Evolutionary conservation across 2,888 invertebrate genomes (phyloP), one percentile per base, ranked within the genome.

Genomic region (Macropis europaea): DNA sequence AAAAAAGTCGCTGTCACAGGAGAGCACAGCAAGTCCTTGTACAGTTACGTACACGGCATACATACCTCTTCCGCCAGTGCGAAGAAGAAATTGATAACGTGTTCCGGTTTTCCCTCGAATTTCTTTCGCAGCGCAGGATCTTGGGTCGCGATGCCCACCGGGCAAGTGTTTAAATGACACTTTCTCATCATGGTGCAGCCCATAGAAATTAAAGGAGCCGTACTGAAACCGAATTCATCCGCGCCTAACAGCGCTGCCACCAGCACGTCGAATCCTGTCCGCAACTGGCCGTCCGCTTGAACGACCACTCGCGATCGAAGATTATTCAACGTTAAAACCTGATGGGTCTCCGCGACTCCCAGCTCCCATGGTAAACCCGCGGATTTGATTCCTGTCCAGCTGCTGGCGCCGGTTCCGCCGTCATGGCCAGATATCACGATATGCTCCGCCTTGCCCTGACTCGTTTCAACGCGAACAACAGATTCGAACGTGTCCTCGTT

Each of bases 151-250:
- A 99, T 97, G 72, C 99, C 99, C 69, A 99, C 99, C 0, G 99
- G 99, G 81, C 99, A 99, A 5, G 99, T 99, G 91, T 99, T 99
- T 82, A 99, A 91, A 90, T 99, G 99, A 87, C 99, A 99, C 90
- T 99, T 99, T 64, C 99, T 93, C 99, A 99, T 99, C 99, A 99
- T 99, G 0, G 99, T 99, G 88, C 99, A 99, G 2, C 99, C 99
- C 91, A 99, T 94, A 1, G 97, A 98, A 86, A 99, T 99, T 54
- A 99, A 92, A 0, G 99, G 99, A 2, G 99, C 99, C 0, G 99
- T 99, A 89, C 98, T 98, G 91, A 99, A 97, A 19, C 99, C 99
- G 89, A 99, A 97, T 91, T 99, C 99, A 90, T 99, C 99, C 6
- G 99, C 99, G 22, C 99, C 99, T 36, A 99, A 92, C 40, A 99